These are phyloP conservation scores for Atlantisia rogersi DNA, from an alignment of 2,113 vertebrate genomes.

Conservation along the genomic window DNA sequence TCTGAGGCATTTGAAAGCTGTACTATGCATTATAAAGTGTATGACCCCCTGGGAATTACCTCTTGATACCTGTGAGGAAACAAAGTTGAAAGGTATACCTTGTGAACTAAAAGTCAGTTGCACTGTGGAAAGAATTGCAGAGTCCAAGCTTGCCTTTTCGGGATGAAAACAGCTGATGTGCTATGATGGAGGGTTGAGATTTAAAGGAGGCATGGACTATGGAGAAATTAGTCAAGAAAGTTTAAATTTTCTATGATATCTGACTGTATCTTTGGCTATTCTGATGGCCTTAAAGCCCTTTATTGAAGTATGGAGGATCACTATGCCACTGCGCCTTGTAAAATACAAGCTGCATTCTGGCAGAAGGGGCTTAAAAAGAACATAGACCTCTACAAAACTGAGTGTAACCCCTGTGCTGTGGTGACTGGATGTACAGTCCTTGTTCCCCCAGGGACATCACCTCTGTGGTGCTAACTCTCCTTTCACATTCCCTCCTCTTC, in stretches of 20 bases:
- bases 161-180: not conserved
- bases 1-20: not conserved
- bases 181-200: not conserved
- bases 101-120: not conserved
- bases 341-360: not conserved
- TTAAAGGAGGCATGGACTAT: not conserved
- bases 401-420: accelerated
- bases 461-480: not conserved
- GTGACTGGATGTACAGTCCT: not conserved
- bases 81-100: not conserved
- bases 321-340: not conserved
- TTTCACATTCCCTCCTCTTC: not conserved
- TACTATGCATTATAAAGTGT: not conserved
- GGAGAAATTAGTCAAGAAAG: not conserved
- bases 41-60: not conserved
- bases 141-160: not conserved
- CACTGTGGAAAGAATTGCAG: not conserved
- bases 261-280: not conserved
- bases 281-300: not conserved
- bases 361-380: not conserved
- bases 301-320: not conserved
- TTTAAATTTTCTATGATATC: not conserved
- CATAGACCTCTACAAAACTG: accelerated
- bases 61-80: not conserved
- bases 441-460: not conserved